Conservation (phyloP, 1,140 invertebrate species). For the Neocloeon triangulifer region DNA sequence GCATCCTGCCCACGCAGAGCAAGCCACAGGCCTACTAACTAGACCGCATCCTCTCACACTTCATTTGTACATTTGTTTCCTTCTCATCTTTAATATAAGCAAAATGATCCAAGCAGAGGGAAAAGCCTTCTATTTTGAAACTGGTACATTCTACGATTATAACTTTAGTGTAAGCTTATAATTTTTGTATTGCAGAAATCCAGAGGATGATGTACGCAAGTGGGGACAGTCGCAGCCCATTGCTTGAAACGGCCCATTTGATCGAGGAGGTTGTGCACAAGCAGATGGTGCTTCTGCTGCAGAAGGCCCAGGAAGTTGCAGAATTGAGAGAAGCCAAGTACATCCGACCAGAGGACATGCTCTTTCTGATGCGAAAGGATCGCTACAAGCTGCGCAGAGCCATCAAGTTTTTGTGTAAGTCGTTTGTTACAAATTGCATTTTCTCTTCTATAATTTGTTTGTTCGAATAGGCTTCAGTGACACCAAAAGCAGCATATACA, state of each 20-base stretch:
- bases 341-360: constrained; percentile 29
- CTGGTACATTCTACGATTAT: too few species aligned
- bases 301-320: constrained; percentile 27
- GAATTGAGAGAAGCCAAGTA: constrained; percentile 20
- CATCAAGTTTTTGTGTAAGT: constrained; percentile 31
- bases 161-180: too few species aligned
- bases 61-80: too few species aligned
- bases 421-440: too few species aligned
- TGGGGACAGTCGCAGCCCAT: constrained; percentile 39
- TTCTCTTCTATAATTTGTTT: too few species aligned
- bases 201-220: constrained; percentile 49
- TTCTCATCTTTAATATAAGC: too few species aligned
- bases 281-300: constrained; percentile 29
- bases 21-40: too few species aligned
- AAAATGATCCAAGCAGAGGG: too few species aligned
- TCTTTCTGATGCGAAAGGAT: constrained; percentile 41
- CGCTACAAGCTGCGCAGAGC: constrained; percentile 27
- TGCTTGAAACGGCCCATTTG: constrained; percentile 35
- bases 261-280: constrained; percentile 39
- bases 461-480: too few species aligned
- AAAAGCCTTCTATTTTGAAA: too few species aligned
- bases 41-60: too few species aligned
- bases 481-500: neutral
- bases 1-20: constrained; percentile 69
- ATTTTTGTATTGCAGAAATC: constrained; percentile 26